Base-by-base conservation (phyloP, 2,113 vertebrate genomes). In the Barbus barbus region DNA sequence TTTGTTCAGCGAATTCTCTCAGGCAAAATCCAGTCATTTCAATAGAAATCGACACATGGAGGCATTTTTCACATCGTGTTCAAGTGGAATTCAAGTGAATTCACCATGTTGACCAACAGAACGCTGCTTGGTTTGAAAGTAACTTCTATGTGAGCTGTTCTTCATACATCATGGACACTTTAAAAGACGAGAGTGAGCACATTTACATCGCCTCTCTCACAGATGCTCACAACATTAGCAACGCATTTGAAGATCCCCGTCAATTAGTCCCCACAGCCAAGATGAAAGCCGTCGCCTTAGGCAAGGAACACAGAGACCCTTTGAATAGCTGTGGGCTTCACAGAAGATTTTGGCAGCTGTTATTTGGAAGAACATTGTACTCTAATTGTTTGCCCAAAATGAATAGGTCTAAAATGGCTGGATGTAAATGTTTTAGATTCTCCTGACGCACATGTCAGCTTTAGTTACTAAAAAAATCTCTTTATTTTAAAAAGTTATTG, bases 201-300 rank as follows among this genome's bases (percentile, higher is more conserved):
- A 56, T 73, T 72, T 71, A 60, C 77, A 63, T 82, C 18, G 18
- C 58, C 65, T 31, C 58, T 60, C 46, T 83, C 38, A 48, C 56
- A 85, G 48, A 83, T 75, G 44, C 76, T 73, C 76, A 80, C 69
- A 86, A 88, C 84, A 91, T 93, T 93, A 91, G 76, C 81, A 46
- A 77, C 48, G 83, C 81, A 90, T 93, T 93, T 94, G 90, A 93
- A 93, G 92, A 90, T 86, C 11, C 81, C 85, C 86, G 87, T 85
- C 83, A 60, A 75, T 85, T 90, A 90, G 87, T 91, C 90, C 86
- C 82, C 89, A 91, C 88, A 86, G 78, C 90, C 46, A 84, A 93
- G 91, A 93, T 94, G 89, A 94, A 95, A 95, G 93, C 82, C 81
- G 85, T 85, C 78, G 92, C 93, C 93, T 73, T 53, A 77, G 91